Conservation (phyloP, 2,113 vertebrate species). For the Furnarius figulus region DNA sequence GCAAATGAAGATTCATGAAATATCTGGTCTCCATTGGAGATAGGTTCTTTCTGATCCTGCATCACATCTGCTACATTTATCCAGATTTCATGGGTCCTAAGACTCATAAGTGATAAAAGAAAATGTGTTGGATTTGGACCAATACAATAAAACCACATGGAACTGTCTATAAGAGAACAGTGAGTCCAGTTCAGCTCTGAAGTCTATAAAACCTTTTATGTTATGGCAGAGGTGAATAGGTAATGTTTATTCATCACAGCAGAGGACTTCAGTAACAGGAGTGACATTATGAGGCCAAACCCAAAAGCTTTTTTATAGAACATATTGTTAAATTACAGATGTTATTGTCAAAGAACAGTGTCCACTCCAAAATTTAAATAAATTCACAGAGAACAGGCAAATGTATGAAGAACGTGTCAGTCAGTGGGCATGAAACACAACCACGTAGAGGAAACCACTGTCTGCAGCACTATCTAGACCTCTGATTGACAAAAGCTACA, state of each 20-base stretch:
- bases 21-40: not conserved
- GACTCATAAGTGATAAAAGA: not conserved
- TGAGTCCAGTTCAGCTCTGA: not conserved
- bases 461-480: not conserved
- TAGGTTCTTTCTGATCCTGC: not conserved
- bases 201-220: not conserved
- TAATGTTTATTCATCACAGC: not conserved
- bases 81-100: not conserved
- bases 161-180: not conserved
- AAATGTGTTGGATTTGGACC: not conserved
- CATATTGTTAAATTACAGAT: not conserved
- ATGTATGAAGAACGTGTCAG: not conserved
- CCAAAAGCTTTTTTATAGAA: not conserved
- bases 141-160: not conserved
- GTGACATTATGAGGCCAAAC: not conserved
- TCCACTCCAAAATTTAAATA: not conserved
- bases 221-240: not conserved
- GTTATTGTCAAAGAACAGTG: not conserved
- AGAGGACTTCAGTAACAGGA: not conserved
- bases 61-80: not conserved
- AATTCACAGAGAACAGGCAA: not conserved
- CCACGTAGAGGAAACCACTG: not conserved
- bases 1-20: not conserved
- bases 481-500: not conserved
- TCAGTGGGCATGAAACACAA: not conserved